These are phyloP conservation scores for Leucophenga varia DNA, from an alignment of 1,140 invertebrate genomes.

Conservation along the genomic window DNA sequence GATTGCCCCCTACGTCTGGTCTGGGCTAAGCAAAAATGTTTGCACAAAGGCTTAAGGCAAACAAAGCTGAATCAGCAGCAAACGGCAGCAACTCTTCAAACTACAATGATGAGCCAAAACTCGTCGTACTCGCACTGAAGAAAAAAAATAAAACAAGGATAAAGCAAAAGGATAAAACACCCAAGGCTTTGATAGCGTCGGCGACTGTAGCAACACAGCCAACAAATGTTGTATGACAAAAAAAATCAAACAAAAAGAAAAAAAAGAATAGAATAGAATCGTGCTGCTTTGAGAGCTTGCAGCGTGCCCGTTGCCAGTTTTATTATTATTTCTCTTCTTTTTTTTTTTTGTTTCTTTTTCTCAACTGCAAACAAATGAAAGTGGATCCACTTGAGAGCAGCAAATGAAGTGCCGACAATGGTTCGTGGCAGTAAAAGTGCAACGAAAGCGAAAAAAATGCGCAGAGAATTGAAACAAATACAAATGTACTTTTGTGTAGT, in stretches of 20 bases:
- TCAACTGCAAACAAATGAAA: conserved; percentile 48
- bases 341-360: conserved; percentile 23
- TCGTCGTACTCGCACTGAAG: conserved; percentile 6
- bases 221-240: no score
- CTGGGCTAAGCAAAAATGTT: conserved; percentile 43
- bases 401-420: conserved; percentile 45
- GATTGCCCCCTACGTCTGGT: conserved; percentile 7
- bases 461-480: conserved; percentile 41
- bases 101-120: conserved; percentile 25
- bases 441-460: conserved; percentile 48
- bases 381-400: conserved; percentile 54
- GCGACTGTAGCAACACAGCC: no score
- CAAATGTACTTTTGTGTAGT: no score
- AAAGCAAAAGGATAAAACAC: neutral
- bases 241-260: conserved; percentile 12
- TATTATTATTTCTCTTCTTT: neutral
- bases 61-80: conserved; percentile 53
- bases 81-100: conserved; percentile 42
- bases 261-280: conserved; percentile 26
- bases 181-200: no score
- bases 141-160: conserved; percentile 39
- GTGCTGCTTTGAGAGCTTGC: no score
- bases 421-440: conserved; percentile 46
- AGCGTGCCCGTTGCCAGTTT: neutral
- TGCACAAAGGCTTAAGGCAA: conserved; percentile 54